Conservation (phyloP, 2,113 vertebrate genomes). For the Pelvicachromis taeniatus region DNA sequence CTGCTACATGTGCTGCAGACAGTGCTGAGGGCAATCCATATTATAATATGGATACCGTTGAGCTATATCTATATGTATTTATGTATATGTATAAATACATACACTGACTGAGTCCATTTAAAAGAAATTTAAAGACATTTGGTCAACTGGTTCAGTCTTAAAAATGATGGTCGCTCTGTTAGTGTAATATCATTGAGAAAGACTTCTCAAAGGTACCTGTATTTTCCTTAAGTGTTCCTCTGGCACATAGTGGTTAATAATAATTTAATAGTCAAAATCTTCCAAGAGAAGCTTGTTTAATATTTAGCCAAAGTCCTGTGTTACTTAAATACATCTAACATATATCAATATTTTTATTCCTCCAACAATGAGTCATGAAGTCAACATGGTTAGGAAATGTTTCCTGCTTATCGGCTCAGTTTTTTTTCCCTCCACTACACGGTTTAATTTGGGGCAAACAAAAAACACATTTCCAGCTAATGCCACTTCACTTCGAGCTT, state of each 20-base stretch:
- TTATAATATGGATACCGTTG: background rate
- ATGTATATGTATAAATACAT: no score
- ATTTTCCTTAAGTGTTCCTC: background rate
- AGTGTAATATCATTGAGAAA: background rate
- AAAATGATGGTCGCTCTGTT: background rate
- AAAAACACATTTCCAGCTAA: background rate
- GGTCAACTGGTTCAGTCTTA: background rate
- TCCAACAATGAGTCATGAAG: background rate
- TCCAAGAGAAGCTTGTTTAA: background rate
- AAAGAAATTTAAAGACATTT: background rate
- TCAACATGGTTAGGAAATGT: background rate
- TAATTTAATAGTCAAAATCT: background rate
- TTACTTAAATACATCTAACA: background rate
- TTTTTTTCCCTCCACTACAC: background rate
- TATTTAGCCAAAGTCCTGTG: background rate
- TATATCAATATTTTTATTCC: background rate
- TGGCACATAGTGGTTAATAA: background rate
- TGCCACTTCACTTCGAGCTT: background rate
- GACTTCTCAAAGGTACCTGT: background rate
- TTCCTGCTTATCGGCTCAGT: background rate
- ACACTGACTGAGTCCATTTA: background rate
- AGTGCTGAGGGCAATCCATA: background rate
- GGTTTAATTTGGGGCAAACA: background rate
- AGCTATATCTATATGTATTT: background rate
- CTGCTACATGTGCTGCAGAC: background rate